Conservation (phyloP, 2,888 invertebrate genomes). For the Torymus texanus region DNA sequence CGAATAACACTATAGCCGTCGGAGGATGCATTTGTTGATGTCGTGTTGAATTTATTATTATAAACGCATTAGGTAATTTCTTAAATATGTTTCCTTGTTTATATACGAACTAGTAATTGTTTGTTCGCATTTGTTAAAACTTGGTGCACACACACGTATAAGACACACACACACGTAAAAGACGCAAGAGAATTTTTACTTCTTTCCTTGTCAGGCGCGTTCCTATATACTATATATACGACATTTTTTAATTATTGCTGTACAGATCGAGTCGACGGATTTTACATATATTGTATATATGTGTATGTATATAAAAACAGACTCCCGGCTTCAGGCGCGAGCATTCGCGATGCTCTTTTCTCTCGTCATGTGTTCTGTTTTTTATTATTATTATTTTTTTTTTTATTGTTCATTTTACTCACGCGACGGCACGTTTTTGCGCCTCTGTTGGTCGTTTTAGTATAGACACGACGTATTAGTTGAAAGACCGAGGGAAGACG, state of each 20-base stretch:
- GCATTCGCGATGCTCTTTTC: constrained; percentile 12
- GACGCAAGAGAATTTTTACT: constrained; percentile 35
- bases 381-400: constrained; percentile 10
- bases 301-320: constrained; percentile 51
- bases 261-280: constrained; percentile 53
- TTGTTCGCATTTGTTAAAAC: constrained; percentile 57
- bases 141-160: constrained; percentile 50
- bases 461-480: neutral
- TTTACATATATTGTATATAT: constrained; percentile 57
- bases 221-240: constrained; percentile 37
- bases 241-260: constrained; percentile 44
- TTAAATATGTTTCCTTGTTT: constrained; percentile 54
- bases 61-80: constrained; percentile 69
- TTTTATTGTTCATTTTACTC: constrained; percentile 13
- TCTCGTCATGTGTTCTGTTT: neutral
- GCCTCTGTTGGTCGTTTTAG: constrained; percentile 9
- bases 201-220: constrained; percentile 52
- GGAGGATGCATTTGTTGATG: constrained; percentile 65
- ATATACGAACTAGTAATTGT: constrained; percentile 47
- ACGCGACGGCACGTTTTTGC: neutral
- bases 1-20: constrained; percentile 31
- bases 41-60: constrained; percentile 71
- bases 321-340: constrained; percentile 36
- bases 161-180: constrained; percentile 24
- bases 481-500: neutral